Base-by-base conservation (phyloP, 1,140 invertebrate species). In the Planococcus citri region DNA sequence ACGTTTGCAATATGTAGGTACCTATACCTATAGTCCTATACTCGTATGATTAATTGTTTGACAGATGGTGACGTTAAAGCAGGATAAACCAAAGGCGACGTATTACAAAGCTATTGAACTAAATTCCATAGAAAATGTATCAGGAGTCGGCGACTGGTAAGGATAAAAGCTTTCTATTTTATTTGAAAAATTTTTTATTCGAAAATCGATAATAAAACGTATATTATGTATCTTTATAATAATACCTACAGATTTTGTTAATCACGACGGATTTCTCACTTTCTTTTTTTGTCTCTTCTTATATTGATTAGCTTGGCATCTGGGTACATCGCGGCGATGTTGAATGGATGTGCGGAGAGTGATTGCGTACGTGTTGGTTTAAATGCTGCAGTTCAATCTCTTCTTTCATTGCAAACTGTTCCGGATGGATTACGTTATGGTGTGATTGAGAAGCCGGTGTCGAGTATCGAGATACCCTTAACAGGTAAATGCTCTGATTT, bases 301-400 rank as follows among this genome's bases (percentile, higher is more conserved):
- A 33, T 33, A 33, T 33, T 12, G 29, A 33, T 64, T 64, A 73
- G 73, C 58, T 57, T 69, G 20, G 73, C 73, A 6, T 70, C 73
- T 14, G 73, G 71, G 9, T 70, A 72, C 21, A 72, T 73, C 14
- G 70, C 60, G 38, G 73, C 70, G 2, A 37, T 71, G 29, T 68
- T 73, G 51, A 20, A 17, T 25, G 71, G 71, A 21, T 68, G 71
- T 1, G 22, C 68, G 4, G 73, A 73, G 27, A 57, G 41, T 8
- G 69, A 71, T 21, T 71, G 72, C 38, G 69, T 73, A 1, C 12
- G 38, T n/a, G 21, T 72, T 1, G 73, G 71, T 14, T 33, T 71
- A 2, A 25, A 58, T 14, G 71, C 72, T 1, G 70, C 70, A 14
- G 1, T 58, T 20, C 70, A 73, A 33, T 71, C 73, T 14, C 67